phyloP scores from a whole-genome alignment of 2,888 invertebrate genomes.

The Diaprepes abbreviatus region DNA sequence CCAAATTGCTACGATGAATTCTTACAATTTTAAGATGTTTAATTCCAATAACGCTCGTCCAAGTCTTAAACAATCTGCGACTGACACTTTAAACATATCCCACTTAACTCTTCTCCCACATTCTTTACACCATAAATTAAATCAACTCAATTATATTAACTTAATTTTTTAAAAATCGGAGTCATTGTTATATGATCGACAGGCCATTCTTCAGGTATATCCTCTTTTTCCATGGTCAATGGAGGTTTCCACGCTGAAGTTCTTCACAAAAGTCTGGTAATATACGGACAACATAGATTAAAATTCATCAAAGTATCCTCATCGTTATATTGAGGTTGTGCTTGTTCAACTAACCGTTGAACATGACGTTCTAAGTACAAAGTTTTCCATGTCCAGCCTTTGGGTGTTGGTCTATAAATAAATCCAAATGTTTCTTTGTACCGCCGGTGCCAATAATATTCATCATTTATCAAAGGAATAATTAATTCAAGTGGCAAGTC shows the following conservation, averaged over 20 bases:
- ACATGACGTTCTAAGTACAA: constrained; percentile 65
- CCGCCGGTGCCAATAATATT: constrained; percentile 77
- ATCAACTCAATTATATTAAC: constrained; percentile 71
- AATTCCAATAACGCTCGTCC: constrained; percentile 67
- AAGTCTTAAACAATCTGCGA: constrained; percentile 72
- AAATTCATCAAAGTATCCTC: constrained; percentile 62
- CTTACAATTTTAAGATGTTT: constrained; percentile 69
- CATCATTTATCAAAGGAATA: constrained; percentile 72
- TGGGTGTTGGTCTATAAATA: constrained; percentile 55
- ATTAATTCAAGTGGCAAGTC: constrained; percentile 73
- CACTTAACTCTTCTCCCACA: constrained; percentile 70
- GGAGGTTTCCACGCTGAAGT: constrained; percentile 72
- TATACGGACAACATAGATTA: constrained; percentile 67
- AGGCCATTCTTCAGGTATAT: constrained; percentile 64
- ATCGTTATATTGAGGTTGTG: constrained; percentile 64
- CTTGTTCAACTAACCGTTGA: constrained; percentile 63
- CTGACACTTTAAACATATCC: constrained; percentile 74
- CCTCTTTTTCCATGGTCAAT: constrained; percentile 63
- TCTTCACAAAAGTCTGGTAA: constrained; percentile 71
- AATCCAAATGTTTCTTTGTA: constrained; percentile 64
- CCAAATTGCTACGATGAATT: constrained; percentile 74
- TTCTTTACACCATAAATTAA: constrained; percentile 68
- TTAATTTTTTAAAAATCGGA: constrained; percentile 70
- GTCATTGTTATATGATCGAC: constrained; percentile 74
- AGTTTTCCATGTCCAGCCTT: constrained; percentile 65